Conservation (phyloP, 2,888 invertebrate genomes). For the Drosophila monieri region DNA sequence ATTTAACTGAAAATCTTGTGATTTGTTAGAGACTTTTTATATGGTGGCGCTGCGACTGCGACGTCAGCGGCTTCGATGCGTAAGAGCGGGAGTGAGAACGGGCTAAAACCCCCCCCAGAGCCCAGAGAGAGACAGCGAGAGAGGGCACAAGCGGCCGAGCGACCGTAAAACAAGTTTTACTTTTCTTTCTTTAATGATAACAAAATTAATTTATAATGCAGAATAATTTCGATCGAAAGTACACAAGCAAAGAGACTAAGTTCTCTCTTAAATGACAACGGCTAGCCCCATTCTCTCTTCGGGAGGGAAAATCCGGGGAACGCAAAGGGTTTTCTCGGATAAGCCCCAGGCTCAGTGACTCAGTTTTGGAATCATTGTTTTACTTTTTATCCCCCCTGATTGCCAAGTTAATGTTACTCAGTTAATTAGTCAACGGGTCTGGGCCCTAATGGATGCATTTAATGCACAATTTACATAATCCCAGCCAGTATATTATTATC, state of each 20-base stretch:
- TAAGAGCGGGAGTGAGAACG: conserved; percentile 38
- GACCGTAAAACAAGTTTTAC: conserved; percentile 44
- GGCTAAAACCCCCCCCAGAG: neutral
- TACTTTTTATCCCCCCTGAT: conserved; percentile 6
- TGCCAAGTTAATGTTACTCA: conserved; percentile 20
- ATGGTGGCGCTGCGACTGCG: conserved; percentile 65
- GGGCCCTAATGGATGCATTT: neutral
- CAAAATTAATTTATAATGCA: conserved; percentile 74
- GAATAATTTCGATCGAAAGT: conserved; percentile 27
- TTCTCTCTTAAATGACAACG: conserved; percentile 1
- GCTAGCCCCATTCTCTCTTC: conserved; percentile 1
- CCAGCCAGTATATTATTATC: conserved; percentile 1
- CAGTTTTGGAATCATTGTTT: conserved; percentile 15
- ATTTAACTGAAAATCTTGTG: conserved; percentile 82
- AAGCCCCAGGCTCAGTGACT: conserved; percentile 1
- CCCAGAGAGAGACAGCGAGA: conserved; percentile 4
- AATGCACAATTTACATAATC: conserved; percentile 12
- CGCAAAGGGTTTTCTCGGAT: neutral
- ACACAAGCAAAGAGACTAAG: conserved; percentile 6
- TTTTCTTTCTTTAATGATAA: conserved; percentile 59
- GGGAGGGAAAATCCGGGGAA: conserved; percentile 8
- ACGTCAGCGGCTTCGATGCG: conserved; percentile 42
- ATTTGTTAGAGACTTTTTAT: conserved; percentile 80
- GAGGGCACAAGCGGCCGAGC: conserved; percentile 9
- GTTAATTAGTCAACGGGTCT: conserved; percentile 4